phyloP scores from a whole-genome alignment of 2,113 vertebrate species.

The Haemorhous mexicanus region DNA sequence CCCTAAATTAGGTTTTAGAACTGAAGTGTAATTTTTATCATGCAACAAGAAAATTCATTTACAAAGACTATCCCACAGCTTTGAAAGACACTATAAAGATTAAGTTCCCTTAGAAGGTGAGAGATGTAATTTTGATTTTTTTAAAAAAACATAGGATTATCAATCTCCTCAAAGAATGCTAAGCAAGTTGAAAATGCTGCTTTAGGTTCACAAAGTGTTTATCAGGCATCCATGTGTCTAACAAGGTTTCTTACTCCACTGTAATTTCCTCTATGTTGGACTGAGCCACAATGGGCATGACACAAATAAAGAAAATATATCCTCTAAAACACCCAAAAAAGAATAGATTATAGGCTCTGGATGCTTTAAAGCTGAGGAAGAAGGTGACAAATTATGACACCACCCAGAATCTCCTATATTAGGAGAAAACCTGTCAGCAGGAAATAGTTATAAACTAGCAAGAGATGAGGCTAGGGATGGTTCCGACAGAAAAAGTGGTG shows the following conservation, averaged over 20 bases:
- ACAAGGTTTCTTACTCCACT: background rate
- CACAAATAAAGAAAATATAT: background rate
- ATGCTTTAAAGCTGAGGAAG: background rate
- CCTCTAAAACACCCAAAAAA: background rate
- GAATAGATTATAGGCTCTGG: background rate
- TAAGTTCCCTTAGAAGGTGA: conserved; percentile 28
- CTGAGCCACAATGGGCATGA: background rate
- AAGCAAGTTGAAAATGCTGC: background rate
- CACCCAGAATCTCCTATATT: background rate
- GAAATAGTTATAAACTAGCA: background rate
- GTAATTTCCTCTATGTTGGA: background rate
- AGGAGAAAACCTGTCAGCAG: background rate
- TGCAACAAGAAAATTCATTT: conserved; percentile 61
- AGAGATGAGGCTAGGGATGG: background rate
- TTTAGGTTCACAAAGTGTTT: background rate
- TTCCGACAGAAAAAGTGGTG: no score
- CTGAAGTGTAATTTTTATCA: conserved; percentile 53
- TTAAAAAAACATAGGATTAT: background rate
- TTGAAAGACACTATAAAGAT: conserved; percentile 47
- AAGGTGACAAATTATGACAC: background rate
- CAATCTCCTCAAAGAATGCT: background rate
- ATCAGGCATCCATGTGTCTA: background rate
- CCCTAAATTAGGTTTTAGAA: conserved; percentile 57
- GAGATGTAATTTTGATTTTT: conserved; percentile 5
- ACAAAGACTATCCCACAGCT: conserved; percentile 23